These are phyloP conservation scores for Ormyrus thymus DNA, from an alignment of 2,888 invertebrate genomes.

Conservation along the genomic window DNA sequence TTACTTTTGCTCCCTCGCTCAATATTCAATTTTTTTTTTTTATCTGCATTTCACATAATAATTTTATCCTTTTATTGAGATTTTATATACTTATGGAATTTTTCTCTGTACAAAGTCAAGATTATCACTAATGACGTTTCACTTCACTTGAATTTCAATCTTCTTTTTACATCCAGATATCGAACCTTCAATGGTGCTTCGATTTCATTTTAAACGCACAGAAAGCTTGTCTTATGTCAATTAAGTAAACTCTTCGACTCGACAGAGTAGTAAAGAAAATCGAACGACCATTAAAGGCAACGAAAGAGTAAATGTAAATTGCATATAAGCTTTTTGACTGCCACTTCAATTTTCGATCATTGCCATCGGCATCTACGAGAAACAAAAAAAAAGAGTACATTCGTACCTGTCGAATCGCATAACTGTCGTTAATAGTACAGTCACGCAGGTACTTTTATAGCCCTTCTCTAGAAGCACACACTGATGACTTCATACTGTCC, in stretches of 20 bases:
- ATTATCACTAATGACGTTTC: not conserved
- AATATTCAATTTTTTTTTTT: not conserved
- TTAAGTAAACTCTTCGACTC: too few relatives aligned
- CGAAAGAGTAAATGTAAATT: conserved; percentile 42
- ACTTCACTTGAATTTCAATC: not conserved
- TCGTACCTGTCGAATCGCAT: conserved; percentile 31
- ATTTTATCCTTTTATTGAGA: not conserved
- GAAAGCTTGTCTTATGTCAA: too few relatives aligned
- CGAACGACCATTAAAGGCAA: conserved; percentile 25
- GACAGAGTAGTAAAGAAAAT: not conserved
- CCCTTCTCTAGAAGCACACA: conserved; percentile 47
- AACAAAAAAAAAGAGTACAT: conserved; percentile 33
- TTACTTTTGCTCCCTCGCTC: too few relatives aligned
- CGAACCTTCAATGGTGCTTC: too few relatives aligned
- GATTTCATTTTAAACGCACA: too few relatives aligned
- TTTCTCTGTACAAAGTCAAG: not conserved
- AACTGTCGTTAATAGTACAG: conserved; percentile 44
- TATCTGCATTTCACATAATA: not conserved
- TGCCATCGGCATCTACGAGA: conserved; percentile 14
- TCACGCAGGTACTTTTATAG: conserved; percentile 52
- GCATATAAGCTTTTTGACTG: conserved; percentile 44
- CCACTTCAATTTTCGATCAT: conserved; percentile 50
- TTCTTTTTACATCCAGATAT: conserved; percentile 5
- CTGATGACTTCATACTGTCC: conserved; percentile 70
- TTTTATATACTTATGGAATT: not conserved